phyloP scores from a whole-genome alignment of 2,113 vertebrate species.

The Lycaon pictus region DNA sequence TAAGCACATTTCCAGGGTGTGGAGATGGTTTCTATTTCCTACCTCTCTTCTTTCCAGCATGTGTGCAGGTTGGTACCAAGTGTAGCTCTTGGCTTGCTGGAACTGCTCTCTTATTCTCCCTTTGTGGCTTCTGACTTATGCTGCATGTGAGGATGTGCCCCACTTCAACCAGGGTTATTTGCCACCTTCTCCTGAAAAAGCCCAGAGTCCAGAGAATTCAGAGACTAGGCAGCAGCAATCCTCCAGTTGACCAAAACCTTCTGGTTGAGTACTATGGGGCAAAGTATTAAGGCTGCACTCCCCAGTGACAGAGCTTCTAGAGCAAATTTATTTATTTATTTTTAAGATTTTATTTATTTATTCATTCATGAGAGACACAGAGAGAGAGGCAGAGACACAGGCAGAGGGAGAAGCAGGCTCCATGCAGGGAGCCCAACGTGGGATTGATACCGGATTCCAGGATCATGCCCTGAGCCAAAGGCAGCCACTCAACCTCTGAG shows the following conservation, averaged over 20 bases:
- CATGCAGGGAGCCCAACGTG: too few relatives aligned
- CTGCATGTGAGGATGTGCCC: background rate
- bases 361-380: too few relatives aligned
- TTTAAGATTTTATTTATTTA: too few relatives aligned
- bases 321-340: background rate
- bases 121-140: background rate
- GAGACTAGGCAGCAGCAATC: background rate
- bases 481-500: too few relatives aligned
- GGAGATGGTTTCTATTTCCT: background rate
- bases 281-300: background rate
- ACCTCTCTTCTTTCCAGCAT: background rate
- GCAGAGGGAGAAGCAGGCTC: too few relatives aligned
- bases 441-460: too few relatives aligned
- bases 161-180: background rate
- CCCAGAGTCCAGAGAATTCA: background rate
- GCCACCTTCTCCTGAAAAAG: background rate
- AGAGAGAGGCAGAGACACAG: too few relatives aligned
- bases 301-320: background rate
- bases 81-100: background rate
- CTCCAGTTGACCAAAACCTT: background rate
- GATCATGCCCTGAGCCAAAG: too few relatives aligned
- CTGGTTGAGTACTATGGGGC: background rate
- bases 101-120: background rate
- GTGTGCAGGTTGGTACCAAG: too few relatives aligned
- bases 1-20: background rate